Evolutionary conservation across 2,888 invertebrate genomes (phyloP), one percentile per base, ranked within the genome.

Genomic region (Drosophila antonietae): DNA sequence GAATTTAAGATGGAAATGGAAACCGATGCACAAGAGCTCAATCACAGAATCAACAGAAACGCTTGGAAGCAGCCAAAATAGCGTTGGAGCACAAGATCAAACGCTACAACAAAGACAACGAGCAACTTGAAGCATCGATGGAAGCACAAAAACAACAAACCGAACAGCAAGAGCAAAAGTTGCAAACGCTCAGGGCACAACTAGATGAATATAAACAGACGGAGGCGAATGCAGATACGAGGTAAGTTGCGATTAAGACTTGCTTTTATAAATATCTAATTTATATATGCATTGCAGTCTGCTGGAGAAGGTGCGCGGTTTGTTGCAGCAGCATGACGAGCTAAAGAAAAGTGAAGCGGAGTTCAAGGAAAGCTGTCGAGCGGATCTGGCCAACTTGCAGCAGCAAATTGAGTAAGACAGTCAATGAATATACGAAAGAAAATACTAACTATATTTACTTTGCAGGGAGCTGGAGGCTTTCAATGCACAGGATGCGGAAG

Each of bases 301-400:
- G 1, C 60, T 93, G 28, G 93, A 92, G 70, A 94, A 94, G 83
- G 93, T 95, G 20, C 94, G 95, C 85, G 92, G 94, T 43, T 91
- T 96, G 79, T 94, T 97, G 10, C 93, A 94, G 35, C 93, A 95
- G 83, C 96, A 96, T 89, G 96, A 97, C 84, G 94, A 94, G 77
- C 91, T 97, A 18, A 96, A 95, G 90, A 94, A 94, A 73, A 95
- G 96, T 90, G 97, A 97, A 90, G 93, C 94, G 33, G 94, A 95
- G 82, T 97, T 96, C 86, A 95, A 95, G 75, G 95, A 96, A 72
- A 94, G 95, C 65, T 97, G 97, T 90, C 95, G 95, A 83, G 93
- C 93, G 37, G 95, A 96, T 91, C 92, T 96, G 70, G 93, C 93
- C 53, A 90, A 93, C 35, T 89, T 93, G 12, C 92, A 93, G 60